Base-by-base conservation (phyloP, 2,797 vertebrate species). In the Mastacembelus armatus region DNA sequence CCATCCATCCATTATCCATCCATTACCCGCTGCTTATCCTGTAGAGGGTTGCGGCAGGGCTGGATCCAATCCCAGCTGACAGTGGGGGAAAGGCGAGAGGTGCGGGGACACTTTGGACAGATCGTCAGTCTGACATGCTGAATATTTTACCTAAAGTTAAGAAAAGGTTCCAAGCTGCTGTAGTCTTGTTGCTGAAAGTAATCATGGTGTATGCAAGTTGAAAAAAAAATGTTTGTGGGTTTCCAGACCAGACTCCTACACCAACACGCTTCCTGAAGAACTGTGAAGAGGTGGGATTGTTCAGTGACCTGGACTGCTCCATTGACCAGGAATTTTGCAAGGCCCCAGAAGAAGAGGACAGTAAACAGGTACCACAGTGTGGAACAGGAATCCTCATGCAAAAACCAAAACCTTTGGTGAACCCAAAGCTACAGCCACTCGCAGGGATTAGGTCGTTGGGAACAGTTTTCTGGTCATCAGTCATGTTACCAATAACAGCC, bases 261-360 rank as follows among this genome's bases (percentile, higher is more conserved):
- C 98, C 98, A 16, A 99, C 98, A 0, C 95, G 98, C 62, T 99
- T 99, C 88, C 90, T 99, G 92, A 99, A 99, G 94, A 99, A 99
- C 91, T 99, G 98, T 48, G 98, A 99, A 84, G 98, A 99, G 83
- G 98, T 99, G 52, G 98, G 98, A 44, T 92, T 99, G 85, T 99
- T 99, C 91, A 98, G 93, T 7, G 98, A 99, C 69, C 94, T 99
- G 39, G 97, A 98, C 82, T 98, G 97, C 89, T 98, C 97, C 80
- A 95, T 99, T 6, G 97, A 99, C 80, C 97, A 98, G 51, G 97
- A 99, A 85, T 98, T 99, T 85, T 94, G 97, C 90, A 99, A 97
- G 90, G 96, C 95, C 62, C 97, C 98, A 90, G 98, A 98, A 87
- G 96, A 98, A 74, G 98, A 99, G 75, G 97, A 95, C 94, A 96